Evolutionary conservation across 2,797 vertebrate species (phyloP).

Genomic region (Phaenicophaeus curvirostris): DNA sequence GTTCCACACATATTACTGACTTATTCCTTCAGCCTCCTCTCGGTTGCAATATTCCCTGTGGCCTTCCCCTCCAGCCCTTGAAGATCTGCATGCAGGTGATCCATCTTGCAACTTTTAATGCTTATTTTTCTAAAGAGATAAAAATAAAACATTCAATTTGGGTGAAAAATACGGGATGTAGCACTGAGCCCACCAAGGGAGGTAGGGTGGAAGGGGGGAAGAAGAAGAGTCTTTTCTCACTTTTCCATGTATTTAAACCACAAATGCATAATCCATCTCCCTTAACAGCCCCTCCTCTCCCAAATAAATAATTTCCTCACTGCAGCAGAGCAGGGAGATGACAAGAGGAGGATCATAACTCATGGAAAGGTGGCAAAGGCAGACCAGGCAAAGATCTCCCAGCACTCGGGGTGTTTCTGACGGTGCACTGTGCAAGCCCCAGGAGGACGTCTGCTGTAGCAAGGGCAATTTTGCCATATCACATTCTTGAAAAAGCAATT

Average conservation of each 20-base stretch:
- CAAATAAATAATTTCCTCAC: conserved; percentile 22
- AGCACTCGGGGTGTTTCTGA: background rate
- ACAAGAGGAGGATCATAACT: background rate
- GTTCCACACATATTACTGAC: background rate
- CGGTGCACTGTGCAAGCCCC: fast-evolving
- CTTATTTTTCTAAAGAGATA: conserved; percentile 25
- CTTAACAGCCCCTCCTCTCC: background rate
- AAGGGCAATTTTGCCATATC: background rate
- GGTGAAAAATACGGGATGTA: conserved; percentile 23
- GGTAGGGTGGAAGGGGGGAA: background rate
- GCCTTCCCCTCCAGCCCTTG: conserved; percentile 2
- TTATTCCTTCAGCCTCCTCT: conserved; percentile 3
- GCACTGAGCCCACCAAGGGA: background rate
- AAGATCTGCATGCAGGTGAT: background rate
- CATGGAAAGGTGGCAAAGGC: background rate
- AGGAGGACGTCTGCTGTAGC: background rate
- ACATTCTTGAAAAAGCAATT: background rate
- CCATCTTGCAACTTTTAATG: conserved; percentile 15
- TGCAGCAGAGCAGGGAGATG: background rate
- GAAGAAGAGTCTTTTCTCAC: background rate
- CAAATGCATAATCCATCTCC: background rate
- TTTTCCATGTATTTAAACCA: conserved; percentile 22
- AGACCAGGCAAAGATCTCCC: background rate
- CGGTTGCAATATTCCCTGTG: background rate
- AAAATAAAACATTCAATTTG: conserved; percentile 12